phyloP scores from a whole-genome alignment of 2,888 invertebrate species.

The Euzetes globulus region DNA sequence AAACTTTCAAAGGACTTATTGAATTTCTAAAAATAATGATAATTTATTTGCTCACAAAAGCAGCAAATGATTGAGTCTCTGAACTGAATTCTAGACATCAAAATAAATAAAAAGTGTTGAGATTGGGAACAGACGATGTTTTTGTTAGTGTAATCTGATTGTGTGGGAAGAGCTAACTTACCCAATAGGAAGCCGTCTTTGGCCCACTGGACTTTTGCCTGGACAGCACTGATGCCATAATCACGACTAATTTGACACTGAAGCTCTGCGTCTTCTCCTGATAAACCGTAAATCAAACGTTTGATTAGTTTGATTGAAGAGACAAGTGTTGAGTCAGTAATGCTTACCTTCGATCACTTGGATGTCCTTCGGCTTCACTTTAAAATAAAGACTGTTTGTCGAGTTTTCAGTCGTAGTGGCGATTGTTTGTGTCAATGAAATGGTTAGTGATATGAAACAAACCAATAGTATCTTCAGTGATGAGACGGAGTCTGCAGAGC shows the following conservation, averaged over 20 bases:
- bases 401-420: slow-evolving; percentile 31
- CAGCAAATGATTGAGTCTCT: too few relatives aligned
- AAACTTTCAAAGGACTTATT: too few relatives aligned
- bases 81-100: too few relatives aligned
- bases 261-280: slow-evolving; percentile 38
- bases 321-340: background rate
- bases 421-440: slow-evolving; percentile 30
- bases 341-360: slow-evolving; percentile 38
- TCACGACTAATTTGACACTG: slow-evolving; percentile 41
- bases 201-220: slow-evolving; percentile 40
- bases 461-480: background rate
- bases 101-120: too few relatives aligned
- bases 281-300: background rate
- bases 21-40: too few relatives aligned
- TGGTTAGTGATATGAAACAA: slow-evolving; percentile 16
- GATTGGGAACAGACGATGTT: too few relatives aligned
- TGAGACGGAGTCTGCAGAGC: background rate
- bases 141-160: background rate
- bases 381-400: slow-evolving; percentile 40
- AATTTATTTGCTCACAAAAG: too few relatives aligned
- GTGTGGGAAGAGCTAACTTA: slow-evolving; percentile 31
- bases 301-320: background rate
- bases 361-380: slow-evolving; percentile 41
- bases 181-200: slow-evolving; percentile 42
- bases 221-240: slow-evolving; percentile 34